Conservation (phyloP, 2,888 invertebrate species). For the Hydrotaea cyrtoneurina region DNA sequence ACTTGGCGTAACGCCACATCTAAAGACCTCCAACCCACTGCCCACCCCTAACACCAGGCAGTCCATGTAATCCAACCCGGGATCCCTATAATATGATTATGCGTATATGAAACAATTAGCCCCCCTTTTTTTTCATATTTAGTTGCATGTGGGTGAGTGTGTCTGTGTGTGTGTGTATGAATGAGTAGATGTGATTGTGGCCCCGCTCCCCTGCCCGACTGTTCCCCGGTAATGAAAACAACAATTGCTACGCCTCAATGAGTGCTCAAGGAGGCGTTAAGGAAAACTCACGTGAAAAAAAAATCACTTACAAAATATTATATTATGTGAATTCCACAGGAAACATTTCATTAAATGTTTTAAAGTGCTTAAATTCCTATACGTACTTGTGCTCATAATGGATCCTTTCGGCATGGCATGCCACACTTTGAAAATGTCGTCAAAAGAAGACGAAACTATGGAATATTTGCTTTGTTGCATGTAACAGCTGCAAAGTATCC, state of each 20-base stretch:
- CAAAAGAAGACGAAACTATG: background rate
- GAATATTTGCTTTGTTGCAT: background rate
- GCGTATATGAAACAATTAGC: slow-evolving; percentile 37
- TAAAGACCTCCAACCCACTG: background rate
- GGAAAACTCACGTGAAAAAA: slow-evolving; percentile 44
- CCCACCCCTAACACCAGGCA: no score
- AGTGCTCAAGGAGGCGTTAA: slow-evolving; percentile 57
- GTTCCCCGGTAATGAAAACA: slow-evolving; percentile 23
- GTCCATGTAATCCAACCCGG: background rate
- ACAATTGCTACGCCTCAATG: slow-evolving; percentile 52
- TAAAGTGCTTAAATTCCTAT: slow-evolving; percentile 2
- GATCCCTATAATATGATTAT: slow-evolving; percentile 12
- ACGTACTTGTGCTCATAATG: background rate
- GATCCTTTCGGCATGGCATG: background rate
- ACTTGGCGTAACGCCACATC: slow-evolving; percentile 6
- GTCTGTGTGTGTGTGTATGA: background rate
- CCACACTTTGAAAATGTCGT: background rate
- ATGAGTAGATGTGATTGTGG: no score
- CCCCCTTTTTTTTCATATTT: slow-evolving; percentile 13
- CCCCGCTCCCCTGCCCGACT: background rate
- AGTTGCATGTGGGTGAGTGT: slow-evolving; percentile 3
- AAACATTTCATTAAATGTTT: slow-evolving; percentile 11
- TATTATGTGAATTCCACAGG: slow-evolving; percentile 11
- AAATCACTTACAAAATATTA: slow-evolving; percentile 16
- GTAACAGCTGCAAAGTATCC: no score